A percentile compares a stretch with the other conserved stretches of the same genome.
These are phyloP conservation scores for Darevskia nairensis DNA, from an alignment of 2,797 vertebrate species.

Conservation along the genomic window DNA sequence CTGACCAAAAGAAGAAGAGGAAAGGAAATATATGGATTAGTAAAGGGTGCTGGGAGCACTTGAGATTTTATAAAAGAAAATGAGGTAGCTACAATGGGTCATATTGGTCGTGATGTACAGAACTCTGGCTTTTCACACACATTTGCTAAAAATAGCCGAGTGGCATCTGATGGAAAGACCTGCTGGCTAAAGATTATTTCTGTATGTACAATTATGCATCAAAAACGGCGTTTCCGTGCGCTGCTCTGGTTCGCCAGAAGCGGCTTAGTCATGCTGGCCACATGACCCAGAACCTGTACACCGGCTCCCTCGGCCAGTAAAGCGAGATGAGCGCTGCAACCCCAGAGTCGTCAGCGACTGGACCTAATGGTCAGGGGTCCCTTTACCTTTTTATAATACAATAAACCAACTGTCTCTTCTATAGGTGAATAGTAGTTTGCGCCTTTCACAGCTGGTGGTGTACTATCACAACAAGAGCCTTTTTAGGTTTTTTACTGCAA, in stretches of 20 bases:
- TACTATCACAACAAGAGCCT: conserved; percentile 15
- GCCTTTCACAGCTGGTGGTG: conserved; percentile 7
- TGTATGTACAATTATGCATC: not conserved
- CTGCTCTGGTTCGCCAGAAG: too few species aligned
- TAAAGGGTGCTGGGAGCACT: not conserved
- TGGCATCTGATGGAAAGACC: not conserved
- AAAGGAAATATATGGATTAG: not conserved
- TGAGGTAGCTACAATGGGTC: not conserved
- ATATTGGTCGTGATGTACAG: not conserved
- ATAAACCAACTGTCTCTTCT: not conserved
- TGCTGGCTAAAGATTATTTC: conserved; percentile 12
- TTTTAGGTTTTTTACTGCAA: not conserved
- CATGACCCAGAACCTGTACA: too few species aligned
- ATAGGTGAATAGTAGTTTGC: not conserved
- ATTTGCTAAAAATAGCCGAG: not conserved
- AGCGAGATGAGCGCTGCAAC: too few species aligned
- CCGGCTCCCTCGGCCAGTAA: too few species aligned
- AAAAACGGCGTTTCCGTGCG: too few species aligned
- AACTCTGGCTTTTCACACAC: too few species aligned
- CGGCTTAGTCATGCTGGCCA: too few species aligned
- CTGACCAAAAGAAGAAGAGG: not conserved
- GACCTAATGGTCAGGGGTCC: too few species aligned
- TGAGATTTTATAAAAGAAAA: conserved; percentile 1
- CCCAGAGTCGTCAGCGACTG: too few species aligned
- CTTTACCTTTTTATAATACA: too few species aligned